Evolutionary conservation across 1,140 invertebrate genomes (phyloP).

Genomic region (Drosophila repletoides): DNA sequence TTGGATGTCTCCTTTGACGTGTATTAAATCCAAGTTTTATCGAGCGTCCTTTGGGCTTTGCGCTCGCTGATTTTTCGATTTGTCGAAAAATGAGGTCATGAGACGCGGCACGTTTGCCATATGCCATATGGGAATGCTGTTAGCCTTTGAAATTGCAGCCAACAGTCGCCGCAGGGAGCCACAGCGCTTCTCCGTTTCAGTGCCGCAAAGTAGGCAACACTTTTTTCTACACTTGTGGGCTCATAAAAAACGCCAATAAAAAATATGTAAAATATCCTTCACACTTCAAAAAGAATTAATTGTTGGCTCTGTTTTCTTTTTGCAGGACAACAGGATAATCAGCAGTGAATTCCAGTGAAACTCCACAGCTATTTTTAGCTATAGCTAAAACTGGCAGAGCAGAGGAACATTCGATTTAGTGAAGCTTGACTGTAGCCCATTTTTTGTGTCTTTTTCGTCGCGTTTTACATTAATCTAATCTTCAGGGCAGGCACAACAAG

Average conservation of each 20-base stretch:
- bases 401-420: background rate
- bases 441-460: no score
- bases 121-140: slow-evolving; percentile 68
- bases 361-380: no score
- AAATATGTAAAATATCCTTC: no score
- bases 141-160: slow-evolving; percentile 58
- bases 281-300: no score
- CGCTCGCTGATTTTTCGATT: slow-evolving; percentile 75
- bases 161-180: slow-evolving; percentile 30
- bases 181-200: background rate
- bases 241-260: no score
- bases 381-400: no score
- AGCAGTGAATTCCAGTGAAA: no score
- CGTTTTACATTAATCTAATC: no score
- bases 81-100: slow-evolving; percentile 66
- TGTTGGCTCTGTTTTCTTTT: no score
- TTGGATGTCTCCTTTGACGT: background rate
- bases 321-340: no score
- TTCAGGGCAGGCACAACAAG: slow-evolving; percentile 36
- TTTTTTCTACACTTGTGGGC: no score
- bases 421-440: slow-evolving; percentile 5
- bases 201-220: slow-evolving; percentile 21
- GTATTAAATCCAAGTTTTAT: slow-evolving; percentile 71
- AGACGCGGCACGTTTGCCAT: slow-evolving; percentile 59
- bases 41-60: slow-evolving; percentile 71